These are phyloP conservation scores for Caenorhabditis wallacei DNA, from an alignment of 2,888 invertebrate genomes.

Conservation along the genomic window DNA sequence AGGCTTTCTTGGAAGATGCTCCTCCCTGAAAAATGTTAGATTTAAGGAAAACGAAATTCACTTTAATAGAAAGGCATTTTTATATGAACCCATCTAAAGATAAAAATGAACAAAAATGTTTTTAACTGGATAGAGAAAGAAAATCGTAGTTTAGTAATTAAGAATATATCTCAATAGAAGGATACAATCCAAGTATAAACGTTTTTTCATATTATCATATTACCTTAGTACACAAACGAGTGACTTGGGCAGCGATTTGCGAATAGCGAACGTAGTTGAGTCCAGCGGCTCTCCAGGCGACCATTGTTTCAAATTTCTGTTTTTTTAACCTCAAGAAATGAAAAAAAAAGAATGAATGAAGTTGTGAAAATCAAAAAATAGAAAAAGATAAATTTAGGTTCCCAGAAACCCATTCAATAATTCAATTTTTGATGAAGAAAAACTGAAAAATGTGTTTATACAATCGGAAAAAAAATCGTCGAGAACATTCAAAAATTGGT, in stretches of 20 bases:
- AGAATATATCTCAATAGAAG: no score
- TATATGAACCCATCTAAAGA: no score
- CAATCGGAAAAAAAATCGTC: slow-evolving; percentile 8
- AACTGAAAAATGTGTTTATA: slow-evolving; percentile 3
- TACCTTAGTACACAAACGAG: slow-evolving; percentile 90
- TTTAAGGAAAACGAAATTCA: no score
- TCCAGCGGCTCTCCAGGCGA: slow-evolving; percentile 78
- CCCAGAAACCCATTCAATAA: slow-evolving; percentile 3
- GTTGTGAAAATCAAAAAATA: background rate
- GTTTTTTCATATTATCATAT: no score
- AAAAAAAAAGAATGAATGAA: background rate
- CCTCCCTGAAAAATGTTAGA: slow-evolving; percentile 42
- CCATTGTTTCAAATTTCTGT: slow-evolving; percentile 66
- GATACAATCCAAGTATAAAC: no score
- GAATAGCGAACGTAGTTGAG: slow-evolving; percentile 96
- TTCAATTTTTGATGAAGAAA: slow-evolving; percentile 4
- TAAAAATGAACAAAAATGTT: no score
- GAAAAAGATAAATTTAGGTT: background rate
- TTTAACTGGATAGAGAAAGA: no score
- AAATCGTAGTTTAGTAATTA: no score
- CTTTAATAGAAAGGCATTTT: no score
- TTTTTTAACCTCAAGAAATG: slow-evolving; percentile 23
- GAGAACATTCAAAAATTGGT: slow-evolving; percentile 8
- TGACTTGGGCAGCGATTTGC: slow-evolving; percentile 89
- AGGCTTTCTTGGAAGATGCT: slow-evolving; percentile 87